A percentile compares a stretch with the other conserved stretches of the same genome.
These are phyloP conservation scores for Paratrypauchen microcephalus DNA, from an alignment of 2,797 vertebrate genomes.

Conservation along the genomic window DNA sequence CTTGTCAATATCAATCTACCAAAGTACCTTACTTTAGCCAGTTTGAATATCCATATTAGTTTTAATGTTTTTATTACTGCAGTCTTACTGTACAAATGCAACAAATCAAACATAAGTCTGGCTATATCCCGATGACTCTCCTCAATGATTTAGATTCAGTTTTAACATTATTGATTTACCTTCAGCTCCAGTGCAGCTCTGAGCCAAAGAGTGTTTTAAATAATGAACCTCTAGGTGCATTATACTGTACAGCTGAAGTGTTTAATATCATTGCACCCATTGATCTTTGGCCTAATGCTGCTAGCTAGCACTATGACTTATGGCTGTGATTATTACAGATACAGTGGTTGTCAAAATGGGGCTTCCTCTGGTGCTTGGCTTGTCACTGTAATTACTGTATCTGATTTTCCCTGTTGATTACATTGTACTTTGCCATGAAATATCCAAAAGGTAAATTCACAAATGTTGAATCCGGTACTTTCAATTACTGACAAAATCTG, in stretches of 20 bases:
- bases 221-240: neutral
- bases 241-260: neutral
- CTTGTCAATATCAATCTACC: neutral
- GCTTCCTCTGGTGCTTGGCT: no score
- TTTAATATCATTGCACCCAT: constrained; percentile 2
- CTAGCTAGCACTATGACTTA: neutral
- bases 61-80: neutral
- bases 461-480: no score
- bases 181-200: neutral
- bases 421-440: no score
- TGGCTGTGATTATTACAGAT: neutral
- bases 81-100: neutral
- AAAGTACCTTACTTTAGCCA: neutral
- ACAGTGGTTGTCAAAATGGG: no score
- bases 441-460: no score
- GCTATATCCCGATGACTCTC: neutral
- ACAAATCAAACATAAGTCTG: neutral
- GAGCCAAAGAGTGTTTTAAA: constrained; percentile 1
- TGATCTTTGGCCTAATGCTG: neutral
- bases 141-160: neutral
- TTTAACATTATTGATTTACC: neutral
- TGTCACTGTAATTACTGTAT: no score
- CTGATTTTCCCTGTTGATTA: no score
- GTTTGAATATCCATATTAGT: neutral
- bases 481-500: no score